phyloP scores from a whole-genome alignment of 2,113 vertebrate species.

The Falcunculus frontatus region DNA sequence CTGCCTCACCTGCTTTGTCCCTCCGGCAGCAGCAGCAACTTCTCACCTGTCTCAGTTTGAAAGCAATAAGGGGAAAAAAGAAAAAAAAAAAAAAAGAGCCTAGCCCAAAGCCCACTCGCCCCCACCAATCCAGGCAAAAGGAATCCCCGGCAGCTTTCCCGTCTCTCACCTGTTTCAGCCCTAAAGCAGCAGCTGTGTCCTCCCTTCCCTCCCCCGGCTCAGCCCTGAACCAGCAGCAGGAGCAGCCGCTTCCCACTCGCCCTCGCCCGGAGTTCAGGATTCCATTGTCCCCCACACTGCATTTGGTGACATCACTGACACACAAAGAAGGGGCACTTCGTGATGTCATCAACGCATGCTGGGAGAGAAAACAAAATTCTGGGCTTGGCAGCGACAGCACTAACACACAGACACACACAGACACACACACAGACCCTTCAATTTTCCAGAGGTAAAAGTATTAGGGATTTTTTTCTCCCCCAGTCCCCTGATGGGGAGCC shows the following conservation, averaged over 20 bases:
- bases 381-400: neutral
- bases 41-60: conserved; percentile 27
- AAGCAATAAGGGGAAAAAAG: neutral
- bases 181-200: neutral
- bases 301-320: conserved; percentile 56
- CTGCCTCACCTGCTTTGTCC: conserved; percentile 24
- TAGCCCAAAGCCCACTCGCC: neutral
- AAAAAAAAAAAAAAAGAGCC: neutral
- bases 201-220: conserved; percentile 11
- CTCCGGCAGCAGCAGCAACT: conserved; percentile 1
- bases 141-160: conserved; percentile 1
- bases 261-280: conserved; percentile 33
- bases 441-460: conserved; percentile 4
- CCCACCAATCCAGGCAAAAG: neutral
- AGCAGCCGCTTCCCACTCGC: conserved; percentile 19
- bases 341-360: conserved; percentile 62
- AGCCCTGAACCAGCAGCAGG: conserved; percentile 6
- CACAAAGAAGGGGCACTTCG: conserved; percentile 56
- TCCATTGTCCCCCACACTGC: conserved; percentile 64
- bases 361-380: conserved; percentile 41
- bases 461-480: neutral
- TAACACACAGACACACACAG: neutral
- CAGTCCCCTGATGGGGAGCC: neutral
- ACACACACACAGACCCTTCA: neutral
- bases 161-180: conserved; percentile 59